phyloP scores from a whole-genome alignment of 2,888 invertebrate genomes.

The Proisotoma minuta region DNA sequence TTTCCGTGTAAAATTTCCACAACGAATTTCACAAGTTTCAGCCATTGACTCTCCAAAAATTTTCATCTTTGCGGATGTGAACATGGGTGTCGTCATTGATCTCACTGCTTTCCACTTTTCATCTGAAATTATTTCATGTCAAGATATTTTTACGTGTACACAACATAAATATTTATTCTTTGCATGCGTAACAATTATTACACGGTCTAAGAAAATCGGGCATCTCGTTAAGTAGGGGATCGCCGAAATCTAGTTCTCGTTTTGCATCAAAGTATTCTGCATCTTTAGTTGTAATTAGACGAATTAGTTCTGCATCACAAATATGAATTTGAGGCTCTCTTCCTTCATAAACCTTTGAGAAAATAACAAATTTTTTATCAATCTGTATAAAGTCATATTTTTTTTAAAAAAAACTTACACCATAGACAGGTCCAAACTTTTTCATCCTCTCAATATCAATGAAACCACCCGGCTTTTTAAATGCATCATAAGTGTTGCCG shows the following conservation, averaged over 20 bases:
- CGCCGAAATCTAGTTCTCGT: constrained; percentile 25
- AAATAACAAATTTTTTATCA: background rate
- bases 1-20: too few species aligned
- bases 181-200: constrained; percentile 7
- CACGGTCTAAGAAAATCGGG: constrained; percentile 31
- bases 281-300: constrained; percentile 33
- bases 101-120: constrained; percentile 37
- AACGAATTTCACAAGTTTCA: too few species aligned
- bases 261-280: constrained; percentile 29
- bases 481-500: constrained; percentile 33
- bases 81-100: constrained; percentile 17
- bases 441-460: constrained; percentile 37
- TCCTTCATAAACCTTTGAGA: constrained; percentile 36
- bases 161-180: background rate
- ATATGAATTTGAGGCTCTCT: constrained; percentile 28
- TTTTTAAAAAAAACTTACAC: constrained; percentile 29
- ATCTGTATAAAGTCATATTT: background rate
- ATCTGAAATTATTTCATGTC: constrained; percentile 15
- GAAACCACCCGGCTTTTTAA: constrained; percentile 19
- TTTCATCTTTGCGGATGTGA: constrained; percentile 31
- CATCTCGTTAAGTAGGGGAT: constrained; percentile 35
- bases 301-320: constrained; percentile 32
- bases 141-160: background rate
- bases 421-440: constrained; percentile 38
- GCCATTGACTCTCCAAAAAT: constrained; percentile 30